These are phyloP conservation scores for Oxyura jamaicensis DNA, from an alignment of 2,113 vertebrate genomes.

Conservation along the genomic window DNA sequence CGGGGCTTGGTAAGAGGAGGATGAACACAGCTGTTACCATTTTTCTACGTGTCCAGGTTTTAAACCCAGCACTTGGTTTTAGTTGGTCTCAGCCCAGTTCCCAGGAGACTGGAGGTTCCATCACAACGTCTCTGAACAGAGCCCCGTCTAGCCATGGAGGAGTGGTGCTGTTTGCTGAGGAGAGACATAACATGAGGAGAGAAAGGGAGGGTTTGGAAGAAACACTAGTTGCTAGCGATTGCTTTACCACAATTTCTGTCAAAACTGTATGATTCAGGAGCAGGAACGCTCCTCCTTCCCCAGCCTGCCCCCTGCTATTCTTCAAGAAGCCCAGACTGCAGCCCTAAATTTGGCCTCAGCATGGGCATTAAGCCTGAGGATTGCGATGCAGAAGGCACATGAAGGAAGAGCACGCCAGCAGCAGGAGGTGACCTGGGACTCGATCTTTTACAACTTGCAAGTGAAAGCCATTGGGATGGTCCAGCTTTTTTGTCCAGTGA, in stretches of 20 bases:
- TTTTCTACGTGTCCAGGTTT: neutral
- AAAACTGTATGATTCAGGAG: neutral
- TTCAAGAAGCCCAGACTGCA: neutral
- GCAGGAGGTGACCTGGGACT: neutral
- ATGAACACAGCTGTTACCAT: neutral
- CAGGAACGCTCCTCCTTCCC: neutral
- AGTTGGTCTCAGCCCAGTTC: neutral
- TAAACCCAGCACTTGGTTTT: neutral
- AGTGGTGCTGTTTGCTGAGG: constrained; percentile 8
- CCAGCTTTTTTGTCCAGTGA: neutral
- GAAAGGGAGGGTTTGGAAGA: neutral
- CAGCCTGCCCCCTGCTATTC: neutral
- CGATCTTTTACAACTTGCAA: neutral
- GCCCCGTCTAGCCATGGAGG: neutral
- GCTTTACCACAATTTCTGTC: neutral
- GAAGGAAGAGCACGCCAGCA: neutral
- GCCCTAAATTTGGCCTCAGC: neutral
- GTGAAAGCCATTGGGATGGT: neutral
- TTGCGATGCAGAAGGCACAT: neutral
- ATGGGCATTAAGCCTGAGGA: neutral
- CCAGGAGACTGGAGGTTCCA: neutral
- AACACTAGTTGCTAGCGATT: neutral
- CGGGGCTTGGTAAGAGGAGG: neutral
- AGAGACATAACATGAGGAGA: neutral
- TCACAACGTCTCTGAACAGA: neutral